Evolutionary conservation across 2,888 invertebrate genomes (phyloP), one percentile per base, ranked within the genome.

Genomic region (Tiliacea aurago): DNA sequence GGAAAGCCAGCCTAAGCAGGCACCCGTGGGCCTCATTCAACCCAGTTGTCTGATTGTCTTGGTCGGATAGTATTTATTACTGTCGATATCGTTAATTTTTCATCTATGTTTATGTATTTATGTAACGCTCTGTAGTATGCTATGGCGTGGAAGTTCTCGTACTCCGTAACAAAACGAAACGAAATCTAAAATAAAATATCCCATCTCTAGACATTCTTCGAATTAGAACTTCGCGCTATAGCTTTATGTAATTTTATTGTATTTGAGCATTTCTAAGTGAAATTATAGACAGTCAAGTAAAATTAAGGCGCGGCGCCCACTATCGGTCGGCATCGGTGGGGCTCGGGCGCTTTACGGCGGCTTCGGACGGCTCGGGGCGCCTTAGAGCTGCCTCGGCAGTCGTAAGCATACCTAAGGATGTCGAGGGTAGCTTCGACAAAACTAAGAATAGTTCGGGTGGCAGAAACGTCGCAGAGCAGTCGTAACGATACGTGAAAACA

Each of bases 121-220:
- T n/a, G 41, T 51, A 20, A 49, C 11, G 18, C 41, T 58, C 13
- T 13, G n/a, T 45, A 75, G 23, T n/a, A 10, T 53, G 37, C 75
- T 11, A 58, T 10, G 5, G 28, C 2, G 23, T 43, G 4, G 20
- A 33, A 51, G 51, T 51, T 9, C n/a, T 37, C 41, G 0, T 9
- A 11, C 5, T 43, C 5, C 6, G n/a, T n/a, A 49, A n/a, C 1
- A 0, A 28, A 37, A 6, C 9, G 7, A 9, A 41, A 41, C 5
- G 5, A n/a, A n/a, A n/a, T n/a, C n/a, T n/a, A n/a, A n/a, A 2
- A 37, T 37, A 18, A 23, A 7, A 55, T 55, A 9, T 18, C 9
- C 18, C 23, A 10, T 20, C 18, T 18, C 1, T 56, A 18, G 20
- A 37, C 37, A 15, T 59, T 59, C 13, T 59, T 59, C n/a, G 13